Evolutionary conservation across 2,888 invertebrate species (phyloP).

Genomic region (Polyommatus iphigenia): DNA sequence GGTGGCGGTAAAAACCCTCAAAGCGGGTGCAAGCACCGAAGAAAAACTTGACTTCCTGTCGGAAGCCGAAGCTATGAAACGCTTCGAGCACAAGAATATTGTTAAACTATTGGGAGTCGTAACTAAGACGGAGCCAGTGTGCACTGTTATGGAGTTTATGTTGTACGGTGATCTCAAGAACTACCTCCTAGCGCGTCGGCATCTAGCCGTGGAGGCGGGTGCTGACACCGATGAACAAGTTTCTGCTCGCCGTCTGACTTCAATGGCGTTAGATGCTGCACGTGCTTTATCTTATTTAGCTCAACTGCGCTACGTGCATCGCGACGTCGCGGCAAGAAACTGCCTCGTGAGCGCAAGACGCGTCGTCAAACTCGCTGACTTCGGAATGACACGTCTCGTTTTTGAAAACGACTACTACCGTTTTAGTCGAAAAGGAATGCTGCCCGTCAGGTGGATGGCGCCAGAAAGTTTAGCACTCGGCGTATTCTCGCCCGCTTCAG

Average conservation of each 20-base stretch:
- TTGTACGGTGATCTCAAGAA: constrained; percentile 95
- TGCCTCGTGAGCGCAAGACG: constrained; percentile 88
- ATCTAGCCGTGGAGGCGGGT: constrained; percentile 86
- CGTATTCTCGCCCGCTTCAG: constrained; percentile 91
- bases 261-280: constrained; percentile 93
- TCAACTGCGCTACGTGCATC: constrained; percentile 91
- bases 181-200: constrained; percentile 90
- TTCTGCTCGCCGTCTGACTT: constrained; percentile 88
- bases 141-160: constrained; percentile 97
- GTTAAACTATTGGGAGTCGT: constrained; percentile 92
- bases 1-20: constrained; percentile 94
- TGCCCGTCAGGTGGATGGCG: constrained; percentile 96
- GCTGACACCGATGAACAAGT: constrained; percentile 87
- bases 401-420: constrained; percentile 94
- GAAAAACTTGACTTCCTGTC: constrained; percentile 95
- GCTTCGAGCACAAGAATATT: constrained; percentile 94
- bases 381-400: constrained; percentile 94
- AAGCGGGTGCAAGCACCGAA: constrained; percentile 89
- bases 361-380: constrained; percentile 90
- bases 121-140: constrained; percentile 91
- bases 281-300: constrained; percentile 92
- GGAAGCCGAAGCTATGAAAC: constrained; percentile 96
- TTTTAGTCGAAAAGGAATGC: constrained; percentile 91
- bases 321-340: constrained; percentile 91
- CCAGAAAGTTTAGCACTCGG: constrained; percentile 92